Evolutionary conservation across 2,113 vertebrate species (phyloP), one percentile per base, ranked within the genome.

Genomic region (Caranx ignobilis): DNA sequence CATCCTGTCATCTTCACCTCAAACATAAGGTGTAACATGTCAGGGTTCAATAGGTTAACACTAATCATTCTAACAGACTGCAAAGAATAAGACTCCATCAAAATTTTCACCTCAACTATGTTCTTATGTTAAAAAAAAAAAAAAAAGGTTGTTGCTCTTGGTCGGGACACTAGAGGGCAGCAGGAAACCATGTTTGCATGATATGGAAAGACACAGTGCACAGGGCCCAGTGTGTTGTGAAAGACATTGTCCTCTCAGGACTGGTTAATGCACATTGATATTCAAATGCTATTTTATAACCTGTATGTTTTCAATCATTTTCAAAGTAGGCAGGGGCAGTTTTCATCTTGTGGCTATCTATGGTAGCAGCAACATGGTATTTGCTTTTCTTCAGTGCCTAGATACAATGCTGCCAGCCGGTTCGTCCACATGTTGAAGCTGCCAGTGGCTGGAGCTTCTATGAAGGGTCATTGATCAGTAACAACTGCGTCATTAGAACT

Each of bases 111-210:
- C n/a, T n/a, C n/a, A n/a, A n/a, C n/a, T n/a, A n/a, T n/a, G n/a
- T n/a, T n/a, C n/a, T n/a, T n/a, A n/a, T n/a, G n/a, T n/a, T n/a
- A n/a, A n/a, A n/a, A 26, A 26, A 26, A 26, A 26, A 26, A 26
- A 26, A 2, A 12, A 48, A 10, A 31, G 3, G 21, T 6, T 72
- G 68, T 35, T 35, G 6, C 74, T 62, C 64, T 55, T 16, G 11
- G 3, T 15, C 0, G 39, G 45, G 65, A 37, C 94, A 91, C 80
- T 82, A 94, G 94, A 84, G 94, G 93, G 91, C 77, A 85, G 62
- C 65, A 79, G 31, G 4, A 84, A 57, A 73, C 83, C 57, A 60
- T 32, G 0, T 69, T 60, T 81, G 32, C 5, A 5, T 11, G 2
- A 41, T 26, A 3, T 11, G 19, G 21, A 61, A 12, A 45, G 3